Evolutionary conservation across 2,797 vertebrate species (phyloP).

Genomic region (Esox lucius): DNA sequence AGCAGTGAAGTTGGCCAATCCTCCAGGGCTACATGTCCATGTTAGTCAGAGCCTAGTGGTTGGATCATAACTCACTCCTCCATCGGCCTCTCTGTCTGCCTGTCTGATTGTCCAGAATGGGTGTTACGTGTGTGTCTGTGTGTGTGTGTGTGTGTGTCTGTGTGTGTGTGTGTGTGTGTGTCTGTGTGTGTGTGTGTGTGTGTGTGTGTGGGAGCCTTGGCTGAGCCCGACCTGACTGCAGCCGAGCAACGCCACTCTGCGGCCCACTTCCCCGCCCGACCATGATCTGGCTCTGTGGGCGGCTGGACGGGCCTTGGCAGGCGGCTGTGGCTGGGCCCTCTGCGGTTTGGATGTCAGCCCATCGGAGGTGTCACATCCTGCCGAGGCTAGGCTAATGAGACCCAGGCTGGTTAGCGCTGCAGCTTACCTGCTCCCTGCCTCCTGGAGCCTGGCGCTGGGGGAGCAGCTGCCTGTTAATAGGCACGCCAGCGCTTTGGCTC

Average conservation of each 20-base stretch:
- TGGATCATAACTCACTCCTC: constrained; percentile 29
- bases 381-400: constrained; percentile 19
- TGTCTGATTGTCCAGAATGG: not conserved
- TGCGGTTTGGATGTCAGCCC: constrained; percentile 4
- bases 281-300: not conserved
- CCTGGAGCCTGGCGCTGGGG: not conserved
- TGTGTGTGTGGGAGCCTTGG: constrained; percentile 23
- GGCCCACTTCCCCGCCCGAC: not conserved
- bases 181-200: too few relatives aligned
- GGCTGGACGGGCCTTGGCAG: not conserved
- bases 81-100: constrained; percentile 5
- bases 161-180: too few relatives aligned
- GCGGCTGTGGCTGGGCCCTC: not conserved
- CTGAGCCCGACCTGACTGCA: not conserved
- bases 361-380: constrained; percentile 16
- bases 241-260: not conserved
- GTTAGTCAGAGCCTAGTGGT: constrained; percentile 26
- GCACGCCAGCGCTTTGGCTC: not conserved
- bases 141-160: too few relatives aligned
- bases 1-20: not conserved
- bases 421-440: not conserved
- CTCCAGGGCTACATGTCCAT: constrained; percentile 33
- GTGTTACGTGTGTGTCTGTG: constrained; percentile 11
- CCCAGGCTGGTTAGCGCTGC: not conserved
- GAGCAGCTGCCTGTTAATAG: not conserved